Base-by-base conservation (phyloP, 1,140 invertebrate genomes). In the Anastatus disparis region DNA sequence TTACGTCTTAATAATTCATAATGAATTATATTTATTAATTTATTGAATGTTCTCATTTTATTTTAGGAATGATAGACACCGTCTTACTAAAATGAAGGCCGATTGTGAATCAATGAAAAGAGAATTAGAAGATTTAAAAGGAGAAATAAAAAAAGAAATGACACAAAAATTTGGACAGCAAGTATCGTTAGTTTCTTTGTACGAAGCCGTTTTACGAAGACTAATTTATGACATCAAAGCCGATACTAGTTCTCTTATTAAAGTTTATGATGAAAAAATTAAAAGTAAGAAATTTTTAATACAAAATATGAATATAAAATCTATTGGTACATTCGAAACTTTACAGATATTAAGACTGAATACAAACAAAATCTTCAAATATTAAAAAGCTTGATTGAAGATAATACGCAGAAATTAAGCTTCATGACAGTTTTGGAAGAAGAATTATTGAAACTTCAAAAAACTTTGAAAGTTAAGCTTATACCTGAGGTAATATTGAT, bases 351-450 rank as follows among this genome's bases (percentile, higher is more conserved):
- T 62, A 79, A 87, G 75, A 63, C 70, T 48, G 74, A 77, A 61
- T 84, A 79, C 38, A 66, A 73, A 3, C 61, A 79, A 24, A 78
- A 84, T 71, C 75, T 88, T 76, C 68, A 77, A 46, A 66, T 83
- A 66, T 68, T 89, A 61, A 77, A 86, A 70, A 74, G 84, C 74
- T 76, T 86, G 20, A 85, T 89, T 2, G 82, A 83, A 56, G 82
- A 86, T 35, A 89, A 89, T 70, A 89, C 89, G 0, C 85, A 88
- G 59, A 89, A 88, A 68, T 72, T 89, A n/a, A 89, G 87, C 72
- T 81, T 90, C 10, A 44, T 90, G 1, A 84, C 85, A 0, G 78
- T 89, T 26, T 77, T 91, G n/a, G 84, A 87, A 35, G 87, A 88
- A 59, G 88, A 91, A 74, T 86, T 87, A 67, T 78, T 81, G 2